Conservation (phyloP, 2,888 invertebrate genomes). For the Odontothrips loti region DNA sequence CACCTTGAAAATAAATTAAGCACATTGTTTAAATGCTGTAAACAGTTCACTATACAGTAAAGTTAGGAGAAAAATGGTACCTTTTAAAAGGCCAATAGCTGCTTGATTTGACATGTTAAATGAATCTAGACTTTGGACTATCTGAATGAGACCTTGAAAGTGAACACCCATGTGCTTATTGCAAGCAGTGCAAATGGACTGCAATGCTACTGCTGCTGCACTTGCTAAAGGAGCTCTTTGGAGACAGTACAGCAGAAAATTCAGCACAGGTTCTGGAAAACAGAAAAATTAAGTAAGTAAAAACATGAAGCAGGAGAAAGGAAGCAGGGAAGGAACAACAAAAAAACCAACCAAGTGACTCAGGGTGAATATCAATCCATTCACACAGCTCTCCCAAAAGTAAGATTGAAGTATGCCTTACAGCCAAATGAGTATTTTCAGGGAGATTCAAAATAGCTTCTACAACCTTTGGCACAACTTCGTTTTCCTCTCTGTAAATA, state of each 20-base stretch:
- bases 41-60: not conserved
- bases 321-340: not conserved
- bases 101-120: constrained; percentile 70
- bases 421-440: constrained; percentile 74
- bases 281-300: not conserved
- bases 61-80: constrained; percentile 44
- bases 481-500: constrained; percentile 73
- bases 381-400: constrained; percentile 88
- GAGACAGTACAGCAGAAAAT: constrained; percentile 70
- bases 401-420: constrained; percentile 81
- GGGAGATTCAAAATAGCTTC: constrained; percentile 85
- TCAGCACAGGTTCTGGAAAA: constrained; percentile 67
- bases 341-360: constrained; percentile 57
- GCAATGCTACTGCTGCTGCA: constrained; percentile 77
- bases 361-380: constrained; percentile 87
- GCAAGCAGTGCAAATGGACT: constrained; percentile 80
- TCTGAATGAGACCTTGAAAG: constrained; percentile 66
- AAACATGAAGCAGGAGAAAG: not conserved
- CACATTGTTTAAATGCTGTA: constrained; percentile 29
- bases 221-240: constrained; percentile 68
- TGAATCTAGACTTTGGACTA: constrained; percentile 67
- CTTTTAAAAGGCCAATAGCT: constrained; percentile 69
- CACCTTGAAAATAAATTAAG: constrained; percentile 47
- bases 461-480: constrained; percentile 88
- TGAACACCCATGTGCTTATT: constrained; percentile 72